Conservation (phyloP, 2,113 vertebrate genomes). For the Phrynosoma blainvillii region DNA sequence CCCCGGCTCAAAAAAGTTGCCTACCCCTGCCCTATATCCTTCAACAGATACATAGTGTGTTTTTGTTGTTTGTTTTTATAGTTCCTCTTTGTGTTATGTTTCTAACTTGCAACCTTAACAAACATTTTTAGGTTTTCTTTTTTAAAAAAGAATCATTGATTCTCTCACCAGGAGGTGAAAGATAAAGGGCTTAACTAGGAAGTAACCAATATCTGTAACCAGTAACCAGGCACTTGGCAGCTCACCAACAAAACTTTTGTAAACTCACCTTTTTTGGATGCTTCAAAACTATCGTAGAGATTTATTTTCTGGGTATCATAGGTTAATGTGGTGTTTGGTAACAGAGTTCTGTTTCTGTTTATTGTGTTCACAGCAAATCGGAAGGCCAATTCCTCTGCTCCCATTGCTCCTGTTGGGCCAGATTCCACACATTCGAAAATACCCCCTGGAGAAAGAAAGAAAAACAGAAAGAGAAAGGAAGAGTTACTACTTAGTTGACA, state of each 20-base stretch:
- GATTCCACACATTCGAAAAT: constrained; percentile 98
- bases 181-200: no score
- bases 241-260: constrained; percentile 23
- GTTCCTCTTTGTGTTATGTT: no score
- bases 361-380: constrained; percentile 99
- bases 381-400: constrained; percentile 97
- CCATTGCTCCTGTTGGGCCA: constrained; percentile 94
- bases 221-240: neutral
- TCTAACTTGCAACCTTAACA: no score
- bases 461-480: neutral
- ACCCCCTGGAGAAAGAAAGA: constrained; percentile 79
- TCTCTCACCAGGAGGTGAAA: no score
- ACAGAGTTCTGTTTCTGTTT: constrained; percentile 98
- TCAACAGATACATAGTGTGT: no score
- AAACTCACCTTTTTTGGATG: constrained; percentile 95
- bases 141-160: no score
- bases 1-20: no score
- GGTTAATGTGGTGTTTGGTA: constrained; percentile 97
- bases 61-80: no score
- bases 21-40: no score
- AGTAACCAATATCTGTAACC: no score
- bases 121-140: no score
- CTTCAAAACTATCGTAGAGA: constrained; percentile 98
- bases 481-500: constrained; percentile 46
- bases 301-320: constrained; percentile 99